Evolutionary conservation across 2,888 invertebrate genomes (phyloP), one percentile per base, ranked within the genome.

Genomic region (Cataglyphis altisquamis): DNA sequence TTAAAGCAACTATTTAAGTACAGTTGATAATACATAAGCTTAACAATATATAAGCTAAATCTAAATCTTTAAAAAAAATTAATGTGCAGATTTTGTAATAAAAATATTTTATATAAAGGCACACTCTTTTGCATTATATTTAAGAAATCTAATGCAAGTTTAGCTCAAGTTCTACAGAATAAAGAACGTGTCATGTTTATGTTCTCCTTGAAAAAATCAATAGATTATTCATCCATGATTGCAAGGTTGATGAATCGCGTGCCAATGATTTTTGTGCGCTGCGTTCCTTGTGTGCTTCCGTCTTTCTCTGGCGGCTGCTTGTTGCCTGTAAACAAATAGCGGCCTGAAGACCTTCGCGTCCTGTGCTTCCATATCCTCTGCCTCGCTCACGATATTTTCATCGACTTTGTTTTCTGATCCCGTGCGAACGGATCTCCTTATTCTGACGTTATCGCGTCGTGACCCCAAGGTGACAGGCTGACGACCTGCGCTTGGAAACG

Each of bases 261-360:
- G 60, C 8, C 68, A 36, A 5, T 68, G 63, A 39, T 63, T 32
- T 25, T 60, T 67, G 32, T 82, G 18, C 36, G 39, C 45, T 1
- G 72, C 12, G 32, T 85, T 70, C 18, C 25, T 82, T n/a, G 21
- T 48, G 0, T 77, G 83, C 18, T 75, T 85, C 15, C 68, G 57
- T 21, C 81, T 85, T 45, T 90, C 81, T 21, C 86, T 88, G 29
- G 80, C 88, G 3, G 91, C 92, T 25, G 90, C 67, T 78, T 94
- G 93, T 55, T 94, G 92, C 15, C 93, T 91, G 68, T 94, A 93
- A 5, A 92, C 93, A 67, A 94, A 94, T 4, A 94, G 84, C 2
- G 94, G 94, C 63, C 94, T 90, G 67, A 94, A 94, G 1, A 94
- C 91, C 64, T 93, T 94, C 1, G 92, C 84, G 70, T 94, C 94